Conservation (phyloP, 2,888 invertebrate genomes). For the Cactoblastis cactorum region DNA sequence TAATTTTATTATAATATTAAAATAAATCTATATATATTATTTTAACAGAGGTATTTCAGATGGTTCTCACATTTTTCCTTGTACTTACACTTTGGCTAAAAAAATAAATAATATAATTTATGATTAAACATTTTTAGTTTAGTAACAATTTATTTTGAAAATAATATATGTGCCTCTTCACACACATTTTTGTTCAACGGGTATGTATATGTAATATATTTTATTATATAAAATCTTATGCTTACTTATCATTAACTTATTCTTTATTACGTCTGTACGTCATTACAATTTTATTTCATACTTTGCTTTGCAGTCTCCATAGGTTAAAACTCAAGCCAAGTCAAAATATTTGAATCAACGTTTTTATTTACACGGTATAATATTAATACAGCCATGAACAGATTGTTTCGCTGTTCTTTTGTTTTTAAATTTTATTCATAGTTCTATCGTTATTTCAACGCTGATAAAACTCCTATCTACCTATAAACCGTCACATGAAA, state of each 20-base stretch:
- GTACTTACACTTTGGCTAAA: slow-evolving; percentile 28
- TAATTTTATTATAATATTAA: background rate
- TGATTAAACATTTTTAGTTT: background rate
- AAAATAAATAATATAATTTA: slow-evolving; percentile 9
- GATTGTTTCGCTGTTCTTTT: background rate
- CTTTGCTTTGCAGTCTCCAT: background rate
- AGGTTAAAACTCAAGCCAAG: background rate
- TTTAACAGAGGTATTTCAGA: slow-evolving; percentile 34
- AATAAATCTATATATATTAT: background rate
- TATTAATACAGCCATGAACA: background rate
- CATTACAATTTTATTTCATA: background rate
- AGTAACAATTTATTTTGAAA: background rate
- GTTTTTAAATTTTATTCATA: background rate
- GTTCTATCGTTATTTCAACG: too few species aligned
- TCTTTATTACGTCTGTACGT: background rate
- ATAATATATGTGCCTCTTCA: background rate
- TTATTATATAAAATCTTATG: background rate
- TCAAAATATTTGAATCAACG: background rate
- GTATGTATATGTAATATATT: background rate
- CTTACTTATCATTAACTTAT: background rate
- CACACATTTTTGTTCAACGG: background rate
- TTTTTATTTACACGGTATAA: background rate
- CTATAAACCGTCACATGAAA: background rate
- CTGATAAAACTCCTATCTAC: background rate
- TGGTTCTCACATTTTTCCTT: slow-evolving; percentile 35